Percentiles rank a stretch among this genome's conserved stretches.
Conservation (phyloP, 2,797 vertebrate genomes). For the Phalanger gymnotis region DNA sequence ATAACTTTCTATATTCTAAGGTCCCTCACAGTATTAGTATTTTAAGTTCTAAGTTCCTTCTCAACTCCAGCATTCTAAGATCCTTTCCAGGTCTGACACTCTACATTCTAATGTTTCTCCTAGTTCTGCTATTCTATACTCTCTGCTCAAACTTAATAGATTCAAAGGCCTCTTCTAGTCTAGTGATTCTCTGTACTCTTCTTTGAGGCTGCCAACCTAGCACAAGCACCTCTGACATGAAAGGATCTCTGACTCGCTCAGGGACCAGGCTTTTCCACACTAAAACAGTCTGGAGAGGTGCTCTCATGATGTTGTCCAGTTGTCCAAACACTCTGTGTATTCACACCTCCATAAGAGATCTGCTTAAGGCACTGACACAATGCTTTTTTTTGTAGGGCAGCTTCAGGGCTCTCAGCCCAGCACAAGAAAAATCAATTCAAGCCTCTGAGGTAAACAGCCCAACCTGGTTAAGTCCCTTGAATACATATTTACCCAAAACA, state of each 20-base stretch:
- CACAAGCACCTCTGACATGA: background rate
- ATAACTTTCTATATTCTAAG: background rate
- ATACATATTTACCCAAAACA: slow-evolving; percentile 56
- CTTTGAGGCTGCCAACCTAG: background rate
- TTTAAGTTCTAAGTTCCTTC: background rate
- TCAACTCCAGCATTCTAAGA: background rate
- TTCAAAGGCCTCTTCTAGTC: background rate
- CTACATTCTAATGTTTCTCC: background rate
- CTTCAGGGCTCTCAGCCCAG: background rate
- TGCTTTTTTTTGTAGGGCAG: slow-evolving; percentile 7
- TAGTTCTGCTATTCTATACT: background rate
- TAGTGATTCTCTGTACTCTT: background rate
- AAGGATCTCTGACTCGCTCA: background rate
- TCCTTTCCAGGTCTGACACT: background rate
- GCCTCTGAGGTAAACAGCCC: background rate
- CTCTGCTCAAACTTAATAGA: background rate
- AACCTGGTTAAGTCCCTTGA: slow-evolving; percentile 51
- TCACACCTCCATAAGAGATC: background rate
- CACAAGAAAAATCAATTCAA: background rate
- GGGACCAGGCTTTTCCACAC: background rate
- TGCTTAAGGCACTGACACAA: background rate
- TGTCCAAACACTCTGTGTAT: background rate
- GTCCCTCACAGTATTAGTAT: background rate
- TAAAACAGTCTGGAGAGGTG: background rate
- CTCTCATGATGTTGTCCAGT: background rate